phyloP scores from a whole-genome alignment of 2,113 vertebrate genomes.

The Nannospalax galili region DNA sequence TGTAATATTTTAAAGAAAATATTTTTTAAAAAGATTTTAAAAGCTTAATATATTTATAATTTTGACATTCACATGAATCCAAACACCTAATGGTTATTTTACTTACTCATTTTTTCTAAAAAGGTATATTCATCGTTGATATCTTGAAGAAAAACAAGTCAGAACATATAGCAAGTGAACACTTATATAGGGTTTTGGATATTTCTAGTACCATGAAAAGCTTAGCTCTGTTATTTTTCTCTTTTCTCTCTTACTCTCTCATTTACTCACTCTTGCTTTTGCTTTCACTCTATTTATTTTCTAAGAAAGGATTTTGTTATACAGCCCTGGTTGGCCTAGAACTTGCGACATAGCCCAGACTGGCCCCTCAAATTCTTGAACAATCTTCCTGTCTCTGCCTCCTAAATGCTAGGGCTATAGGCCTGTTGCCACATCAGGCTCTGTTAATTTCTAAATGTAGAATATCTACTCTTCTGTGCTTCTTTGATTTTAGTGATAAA shows the following conservation, averaged over 20 bases:
- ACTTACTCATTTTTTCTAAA: neutral
- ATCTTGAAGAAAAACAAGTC: neutral
- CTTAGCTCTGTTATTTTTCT: neutral
- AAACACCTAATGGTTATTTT: neutral
- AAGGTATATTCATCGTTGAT: neutral
- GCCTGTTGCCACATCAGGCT: neutral
- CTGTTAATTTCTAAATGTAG: slow-evolving; percentile 36
- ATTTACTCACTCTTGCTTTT: too few relatives aligned
- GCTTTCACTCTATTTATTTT: too few relatives aligned
- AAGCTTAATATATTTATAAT: slow-evolving; percentile 7
- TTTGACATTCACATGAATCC: slow-evolving; percentile 7
- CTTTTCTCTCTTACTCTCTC: too few relatives aligned
- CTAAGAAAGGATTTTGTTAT: neutral
- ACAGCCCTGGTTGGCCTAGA: neutral
- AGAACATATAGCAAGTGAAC: neutral
- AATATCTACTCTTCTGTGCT: slow-evolving; percentile 1
- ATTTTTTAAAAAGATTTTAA: too few relatives aligned
- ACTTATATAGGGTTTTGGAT: neutral
- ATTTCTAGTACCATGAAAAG: slow-evolving; percentile 1
- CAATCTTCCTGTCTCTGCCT: neutral
- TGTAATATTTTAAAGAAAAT: neutral
- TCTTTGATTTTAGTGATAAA: slow-evolving; percentile 52
- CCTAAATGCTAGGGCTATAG: neutral
- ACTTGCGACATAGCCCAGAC: neutral
- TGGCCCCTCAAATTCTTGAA: neutral